phyloP scores from a whole-genome alignment of 2,888 invertebrate genomes.

The Eudasyphora cyanicolor region DNA sequence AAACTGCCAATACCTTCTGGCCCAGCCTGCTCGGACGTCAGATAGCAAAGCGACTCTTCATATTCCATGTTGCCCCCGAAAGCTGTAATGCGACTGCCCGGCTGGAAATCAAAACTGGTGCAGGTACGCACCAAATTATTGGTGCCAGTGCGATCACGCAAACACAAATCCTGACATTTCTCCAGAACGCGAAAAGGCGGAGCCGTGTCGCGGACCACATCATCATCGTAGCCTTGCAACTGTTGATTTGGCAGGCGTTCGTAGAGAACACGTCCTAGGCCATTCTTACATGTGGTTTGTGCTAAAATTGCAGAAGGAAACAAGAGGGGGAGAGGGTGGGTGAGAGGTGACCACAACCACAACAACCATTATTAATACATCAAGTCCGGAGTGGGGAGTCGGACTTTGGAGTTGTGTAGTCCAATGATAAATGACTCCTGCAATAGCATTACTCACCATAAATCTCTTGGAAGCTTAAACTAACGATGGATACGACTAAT shows the following conservation, averaged over 20 bases:
- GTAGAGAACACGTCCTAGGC: conserved; percentile 92
- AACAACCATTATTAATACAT: conserved; percentile 26
- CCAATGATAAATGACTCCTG: conserved; percentile 11
- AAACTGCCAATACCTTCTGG: conserved; percentile 94
- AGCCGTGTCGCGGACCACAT: conserved; percentile 91
- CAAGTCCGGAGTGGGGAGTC: neutral
- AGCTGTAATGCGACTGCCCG: conserved; percentile 91
- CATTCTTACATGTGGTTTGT: conserved; percentile 95
- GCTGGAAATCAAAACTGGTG: conserved; percentile 94
- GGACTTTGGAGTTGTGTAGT: too few relatives aligned
- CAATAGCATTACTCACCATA: conserved; percentile 69
- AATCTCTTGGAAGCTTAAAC: conserved; percentile 69
- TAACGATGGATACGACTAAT: conserved; percentile 66
- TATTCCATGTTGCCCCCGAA: conserved; percentile 91
- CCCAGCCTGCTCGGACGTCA: conserved; percentile 91
- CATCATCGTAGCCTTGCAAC: conserved; percentile 93
- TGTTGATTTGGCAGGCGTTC: conserved; percentile 94
- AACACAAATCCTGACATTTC: conserved; percentile 92
- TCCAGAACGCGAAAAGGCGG: conserved; percentile 93
- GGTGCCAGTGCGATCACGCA: conserved; percentile 87
- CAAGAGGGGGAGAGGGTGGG: conserved; percentile 13
- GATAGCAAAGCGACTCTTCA: conserved; percentile 92
- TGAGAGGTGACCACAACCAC: neutral
- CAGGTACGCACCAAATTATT: conserved; percentile 92
- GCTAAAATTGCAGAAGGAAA: too few relatives aligned